phyloP scores from a whole-genome alignment of 1,140 invertebrate species.

The Mactra quadrangularis region DNA sequence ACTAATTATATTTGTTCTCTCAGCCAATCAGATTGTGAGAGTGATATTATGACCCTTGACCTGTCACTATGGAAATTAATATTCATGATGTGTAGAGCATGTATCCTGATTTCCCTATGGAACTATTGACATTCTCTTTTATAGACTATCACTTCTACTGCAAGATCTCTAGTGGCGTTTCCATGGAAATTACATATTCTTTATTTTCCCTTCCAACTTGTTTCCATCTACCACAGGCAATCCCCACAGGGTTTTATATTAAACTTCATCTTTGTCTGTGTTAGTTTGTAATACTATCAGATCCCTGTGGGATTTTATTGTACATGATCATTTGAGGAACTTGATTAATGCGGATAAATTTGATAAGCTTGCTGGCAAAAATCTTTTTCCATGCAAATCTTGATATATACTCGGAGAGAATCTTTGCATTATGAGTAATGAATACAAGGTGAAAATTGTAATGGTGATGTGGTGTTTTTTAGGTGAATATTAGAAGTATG shows the following conservation, averaged over 20 bases:
- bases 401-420: no score
- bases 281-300: not conserved
- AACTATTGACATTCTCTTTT: conserved; percentile 43
- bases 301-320: not conserved
- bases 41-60: conserved; percentile 25
- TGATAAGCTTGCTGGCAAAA: no score
- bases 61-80: conserved; percentile 54
- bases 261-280: not conserved
- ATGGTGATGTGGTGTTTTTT: no score
- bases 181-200: conserved; percentile 50
- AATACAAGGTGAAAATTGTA: no score
- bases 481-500: no score
- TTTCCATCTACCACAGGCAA: conserved; percentile 15
- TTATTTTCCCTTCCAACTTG: conserved; percentile 47
- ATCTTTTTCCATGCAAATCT: no score
- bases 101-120: conserved; percentile 56
- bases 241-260: conserved; percentile 6
- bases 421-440: no score
- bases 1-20: not conserved
- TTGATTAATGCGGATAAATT: conserved; percentile 7
- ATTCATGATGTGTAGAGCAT: conserved; percentile 48
- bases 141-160: conserved; percentile 22
- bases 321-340: not conserved
- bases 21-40: conserved; percentile 16
- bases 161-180: not conserved